Conservation (phyloP, 2,113 vertebrate species). For the Poecilia latipinna region DNA sequence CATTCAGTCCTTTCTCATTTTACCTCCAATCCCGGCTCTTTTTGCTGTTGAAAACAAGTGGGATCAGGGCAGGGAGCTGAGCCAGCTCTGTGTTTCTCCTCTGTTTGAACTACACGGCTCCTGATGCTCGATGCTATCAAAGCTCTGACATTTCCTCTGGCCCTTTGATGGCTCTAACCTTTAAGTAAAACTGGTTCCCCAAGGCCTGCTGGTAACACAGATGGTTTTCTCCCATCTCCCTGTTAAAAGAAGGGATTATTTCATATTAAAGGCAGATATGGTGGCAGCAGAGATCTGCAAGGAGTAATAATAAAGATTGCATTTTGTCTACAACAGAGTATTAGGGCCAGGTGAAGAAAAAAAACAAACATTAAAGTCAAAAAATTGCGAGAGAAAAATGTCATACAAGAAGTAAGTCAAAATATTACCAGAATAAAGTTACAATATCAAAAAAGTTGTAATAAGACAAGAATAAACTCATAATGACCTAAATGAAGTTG, state of each 20-base stretch:
- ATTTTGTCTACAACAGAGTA: background rate
- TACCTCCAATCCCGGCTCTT: slow-evolving; percentile 3
- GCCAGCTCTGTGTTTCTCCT: background rate
- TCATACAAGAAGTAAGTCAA: no score
- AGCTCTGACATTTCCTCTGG: slow-evolving; percentile 53
- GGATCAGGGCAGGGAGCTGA: background rate
- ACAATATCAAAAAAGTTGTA: no score
- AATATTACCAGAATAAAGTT: no score
- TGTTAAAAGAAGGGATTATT: slow-evolving; percentile 14
- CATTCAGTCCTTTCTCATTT: background rate
- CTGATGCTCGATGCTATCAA: slow-evolving; percentile 24
- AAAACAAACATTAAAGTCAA: no score
- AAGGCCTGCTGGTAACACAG: slow-evolving; percentile 55
- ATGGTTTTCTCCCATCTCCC: slow-evolving; percentile 22
- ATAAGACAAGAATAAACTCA: no score
- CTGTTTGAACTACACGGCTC: slow-evolving; percentile 20
- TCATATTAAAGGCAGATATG: background rate
- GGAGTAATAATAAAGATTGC: background rate
- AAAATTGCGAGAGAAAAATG: no score
- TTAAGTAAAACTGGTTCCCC: slow-evolving; percentile 52
- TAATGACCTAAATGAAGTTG: no score
- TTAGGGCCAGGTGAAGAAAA: no score
- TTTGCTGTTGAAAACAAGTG: slow-evolving; percentile 21
- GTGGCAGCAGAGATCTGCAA: background rate
- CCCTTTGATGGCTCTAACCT: slow-evolving; percentile 68